Conservation (phyloP, 2,888 invertebrate genomes). For the Drosophila aldrichi region DNA sequence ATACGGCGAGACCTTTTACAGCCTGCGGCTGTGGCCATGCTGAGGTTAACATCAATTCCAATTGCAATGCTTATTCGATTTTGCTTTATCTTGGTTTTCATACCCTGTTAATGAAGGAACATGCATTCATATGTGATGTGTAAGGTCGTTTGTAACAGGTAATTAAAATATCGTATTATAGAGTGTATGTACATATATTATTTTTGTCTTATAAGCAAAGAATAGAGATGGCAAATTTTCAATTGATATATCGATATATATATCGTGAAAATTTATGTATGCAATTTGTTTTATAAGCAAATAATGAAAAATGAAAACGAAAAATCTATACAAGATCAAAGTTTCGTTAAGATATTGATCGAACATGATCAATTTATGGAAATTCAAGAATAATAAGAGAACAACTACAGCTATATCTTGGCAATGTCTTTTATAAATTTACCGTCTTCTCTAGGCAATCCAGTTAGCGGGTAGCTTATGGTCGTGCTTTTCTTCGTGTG, state of each 20-base stretch:
- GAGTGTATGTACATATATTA: too few species aligned
- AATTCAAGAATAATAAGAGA: neutral
- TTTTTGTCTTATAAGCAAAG: too few species aligned
- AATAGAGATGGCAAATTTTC: too few species aligned
- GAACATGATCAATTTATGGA: neutral
- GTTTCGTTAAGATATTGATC: neutral
- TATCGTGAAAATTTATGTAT: too few species aligned
- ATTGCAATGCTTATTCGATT: neutral
- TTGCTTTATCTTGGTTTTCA: neutral
- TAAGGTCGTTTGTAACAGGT: too few species aligned
- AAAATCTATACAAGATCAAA: neutral
- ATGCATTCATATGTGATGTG: neutral
- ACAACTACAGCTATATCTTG: neutral
- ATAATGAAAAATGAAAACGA: neutral
- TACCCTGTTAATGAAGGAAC: neutral
- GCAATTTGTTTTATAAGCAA: too few species aligned
- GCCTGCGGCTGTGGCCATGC: neutral
- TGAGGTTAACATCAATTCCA: neutral
- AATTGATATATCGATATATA: too few species aligned
- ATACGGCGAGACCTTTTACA: neutral
- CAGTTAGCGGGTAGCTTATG: neutral
- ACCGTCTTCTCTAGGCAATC: neutral
- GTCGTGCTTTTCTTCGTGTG: neutral
- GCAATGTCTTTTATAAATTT: neutral
- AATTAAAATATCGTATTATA: too few species aligned